Evolutionary conservation across 2,113 vertebrate genomes (phyloP).

Genomic region (Verasper variegatus): DNA sequence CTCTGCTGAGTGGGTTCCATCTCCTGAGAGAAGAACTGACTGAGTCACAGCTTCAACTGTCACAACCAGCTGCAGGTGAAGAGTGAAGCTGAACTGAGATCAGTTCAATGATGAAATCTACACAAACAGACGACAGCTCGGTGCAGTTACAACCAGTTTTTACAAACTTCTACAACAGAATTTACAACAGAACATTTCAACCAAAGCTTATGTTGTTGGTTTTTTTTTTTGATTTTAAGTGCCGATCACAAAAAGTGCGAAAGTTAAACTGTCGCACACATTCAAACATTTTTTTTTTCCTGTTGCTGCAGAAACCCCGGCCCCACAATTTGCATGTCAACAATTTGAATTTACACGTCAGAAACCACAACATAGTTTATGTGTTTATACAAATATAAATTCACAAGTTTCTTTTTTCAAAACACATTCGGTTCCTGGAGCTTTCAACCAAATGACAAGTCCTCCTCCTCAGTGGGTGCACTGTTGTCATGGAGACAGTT

Average conservation of each 20-base stretch:
- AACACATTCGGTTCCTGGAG: background rate
- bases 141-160: background rate
- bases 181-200: background rate
- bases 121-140: background rate
- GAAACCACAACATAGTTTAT: background rate
- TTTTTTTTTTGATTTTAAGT: conserved; percentile 41
- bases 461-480: too few species aligned
- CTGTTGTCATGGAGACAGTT: too few species aligned
- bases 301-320: background rate
- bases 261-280: conserved; percentile 11
- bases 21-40: too few species aligned
- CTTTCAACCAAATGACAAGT: too few species aligned
- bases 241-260: conserved; percentile 31
- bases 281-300: too few species aligned
- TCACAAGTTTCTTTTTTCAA: background rate
- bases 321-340: background rate
- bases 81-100: too few species aligned
- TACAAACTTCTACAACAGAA: conserved; percentile 8
- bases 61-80: too few species aligned
- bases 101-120: too few species aligned
- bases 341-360: too few species aligned
- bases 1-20: too few species aligned
- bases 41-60: too few species aligned
- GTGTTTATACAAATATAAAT: background rate
- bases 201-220: background rate